phyloP scores from a whole-genome alignment of 2,797 vertebrate species.

The Mormyrops attenuatus region DNA sequence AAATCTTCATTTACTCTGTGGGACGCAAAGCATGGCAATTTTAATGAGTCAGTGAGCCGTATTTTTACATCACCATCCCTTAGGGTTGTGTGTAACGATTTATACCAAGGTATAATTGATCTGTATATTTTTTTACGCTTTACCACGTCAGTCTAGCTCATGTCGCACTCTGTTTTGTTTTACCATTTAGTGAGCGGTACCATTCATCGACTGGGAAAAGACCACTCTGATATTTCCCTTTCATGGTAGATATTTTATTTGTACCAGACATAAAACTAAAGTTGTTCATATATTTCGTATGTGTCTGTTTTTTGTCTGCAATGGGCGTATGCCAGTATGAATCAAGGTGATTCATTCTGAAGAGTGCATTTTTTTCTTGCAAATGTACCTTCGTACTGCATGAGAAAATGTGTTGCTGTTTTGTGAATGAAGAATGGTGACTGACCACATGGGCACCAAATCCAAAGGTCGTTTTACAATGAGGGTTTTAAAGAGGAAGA shows the following conservation, averaged over 20 bases:
- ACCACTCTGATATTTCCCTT: background rate
- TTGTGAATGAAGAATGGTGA: background rate
- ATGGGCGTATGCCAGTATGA: background rate
- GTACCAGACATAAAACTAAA: background rate
- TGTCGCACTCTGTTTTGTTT: background rate
- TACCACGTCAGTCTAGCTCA: background rate
- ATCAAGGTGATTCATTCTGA: conserved; percentile 1
- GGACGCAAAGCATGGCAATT: background rate
- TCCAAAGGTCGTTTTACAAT: background rate
- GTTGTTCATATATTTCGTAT: conserved; percentile 9
- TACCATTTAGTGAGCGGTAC: background rate
- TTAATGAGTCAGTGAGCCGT: background rate
- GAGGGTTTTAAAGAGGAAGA: background rate
- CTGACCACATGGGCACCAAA: background rate
- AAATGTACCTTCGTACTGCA: background rate
- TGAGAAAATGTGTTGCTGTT: background rate
- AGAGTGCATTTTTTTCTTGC: background rate
- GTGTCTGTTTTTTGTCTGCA: background rate
- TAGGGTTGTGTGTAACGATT: background rate
- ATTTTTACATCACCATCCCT: background rate
- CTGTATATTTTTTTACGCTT: background rate
- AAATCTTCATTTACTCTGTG: background rate
- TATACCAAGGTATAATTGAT: background rate
- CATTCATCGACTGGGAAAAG: conserved; percentile 10
- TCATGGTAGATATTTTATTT: background rate